A percentile compares a stretch with the other conserved stretches of the same genome.
Conservation (phyloP, 2,888 invertebrate genomes). For the Argyresthia albistria region DNA sequence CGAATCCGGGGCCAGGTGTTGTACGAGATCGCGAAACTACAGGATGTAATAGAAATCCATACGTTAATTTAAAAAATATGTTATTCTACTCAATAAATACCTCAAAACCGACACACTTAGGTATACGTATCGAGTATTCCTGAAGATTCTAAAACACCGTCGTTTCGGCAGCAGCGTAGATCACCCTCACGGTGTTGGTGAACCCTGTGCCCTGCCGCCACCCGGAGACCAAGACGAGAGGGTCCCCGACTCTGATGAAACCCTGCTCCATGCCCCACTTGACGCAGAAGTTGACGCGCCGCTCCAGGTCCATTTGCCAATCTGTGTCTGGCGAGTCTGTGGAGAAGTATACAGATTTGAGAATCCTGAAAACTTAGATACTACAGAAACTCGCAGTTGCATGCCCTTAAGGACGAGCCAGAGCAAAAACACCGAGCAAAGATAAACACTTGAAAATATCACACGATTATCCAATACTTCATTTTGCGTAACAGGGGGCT, state of each 20-base stretch:
- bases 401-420: no score
- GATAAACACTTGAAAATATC: no score
- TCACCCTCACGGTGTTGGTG: constrained; percentile 78
- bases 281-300: constrained; percentile 70
- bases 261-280: constrained; percentile 75
- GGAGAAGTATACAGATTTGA: constrained; percentile 4
- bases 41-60: no score
- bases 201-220: constrained; percentile 78
- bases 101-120: background rate
- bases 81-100: background rate
- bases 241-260: constrained; percentile 78
- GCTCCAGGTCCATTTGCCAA: constrained; percentile 75
- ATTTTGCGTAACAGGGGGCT: no score
- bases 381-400: no score
- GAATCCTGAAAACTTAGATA: no score
- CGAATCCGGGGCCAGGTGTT: no score
- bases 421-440: no score
- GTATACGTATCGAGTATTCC: background rate
- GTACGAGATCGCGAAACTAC: no score
- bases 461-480: no score
- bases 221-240: constrained; percentile 80
- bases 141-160: background rate
- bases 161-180: constrained; percentile 48
- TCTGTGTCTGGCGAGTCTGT: constrained; percentile 51
- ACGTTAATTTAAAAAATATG: background rate